Evolutionary conservation across 2,888 invertebrate genomes (phyloP).

Genomic region (Cephalotes varians): DNA sequence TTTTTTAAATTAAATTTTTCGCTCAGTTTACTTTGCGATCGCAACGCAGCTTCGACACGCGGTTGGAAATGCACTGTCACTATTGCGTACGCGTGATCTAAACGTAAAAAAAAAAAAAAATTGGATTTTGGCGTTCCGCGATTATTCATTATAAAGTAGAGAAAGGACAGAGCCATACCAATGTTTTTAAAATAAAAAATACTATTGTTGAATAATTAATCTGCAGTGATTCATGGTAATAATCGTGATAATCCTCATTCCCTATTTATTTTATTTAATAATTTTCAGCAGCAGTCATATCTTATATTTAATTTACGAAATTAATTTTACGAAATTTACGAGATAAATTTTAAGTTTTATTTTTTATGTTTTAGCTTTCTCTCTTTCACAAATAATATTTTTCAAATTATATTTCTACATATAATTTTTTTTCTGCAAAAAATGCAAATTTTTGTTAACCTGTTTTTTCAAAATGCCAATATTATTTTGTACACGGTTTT

Average conservation of each 20-base stretch:
- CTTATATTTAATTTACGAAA: background rate
- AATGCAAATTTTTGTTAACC: background rate
- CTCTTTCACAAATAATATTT: background rate
- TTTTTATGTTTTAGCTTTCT: background rate
- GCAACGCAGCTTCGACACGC: constrained; percentile 43
- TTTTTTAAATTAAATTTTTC: constrained; percentile 55
- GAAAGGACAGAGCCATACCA: background rate
- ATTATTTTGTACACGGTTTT: constrained; percentile 5
- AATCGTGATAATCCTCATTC: background rate
- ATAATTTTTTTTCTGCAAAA: constrained; percentile 13
- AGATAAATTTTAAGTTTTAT: background rate
- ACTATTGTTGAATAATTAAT: background rate
- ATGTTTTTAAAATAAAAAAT: background rate
- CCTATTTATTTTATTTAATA: background rate
- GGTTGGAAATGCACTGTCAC: constrained; percentile 34
- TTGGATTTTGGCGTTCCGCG: background rate
- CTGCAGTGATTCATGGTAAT: background rate
- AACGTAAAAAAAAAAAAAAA: constrained; percentile 18
- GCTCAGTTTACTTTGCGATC: constrained; percentile 47
- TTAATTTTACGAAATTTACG: background rate
- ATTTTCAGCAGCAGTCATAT: background rate
- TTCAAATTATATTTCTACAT: background rate
- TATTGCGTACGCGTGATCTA: constrained; percentile 34
- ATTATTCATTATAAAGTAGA: constrained; percentile 33
- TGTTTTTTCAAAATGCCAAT: background rate